phyloP scores from a whole-genome alignment of 2,888 invertebrate species.

The Caenorhabditis sp. region DNA sequence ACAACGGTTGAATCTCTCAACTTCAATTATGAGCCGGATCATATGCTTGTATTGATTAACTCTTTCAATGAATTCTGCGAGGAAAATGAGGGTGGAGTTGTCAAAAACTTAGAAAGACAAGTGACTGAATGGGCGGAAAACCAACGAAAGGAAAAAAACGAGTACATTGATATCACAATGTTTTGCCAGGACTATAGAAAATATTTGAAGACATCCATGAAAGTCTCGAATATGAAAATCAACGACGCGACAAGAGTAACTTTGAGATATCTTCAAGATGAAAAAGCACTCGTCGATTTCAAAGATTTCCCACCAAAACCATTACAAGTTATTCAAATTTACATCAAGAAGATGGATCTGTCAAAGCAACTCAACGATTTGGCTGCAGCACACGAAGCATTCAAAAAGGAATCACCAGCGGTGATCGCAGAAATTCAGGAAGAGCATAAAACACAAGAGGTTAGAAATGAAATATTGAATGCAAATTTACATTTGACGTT shows the following conservation, averaged over 20 bases:
- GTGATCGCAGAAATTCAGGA: background rate
- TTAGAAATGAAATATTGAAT: background rate
- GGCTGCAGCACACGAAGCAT: background rate
- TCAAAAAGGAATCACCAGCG: background rate
- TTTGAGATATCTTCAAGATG: background rate
- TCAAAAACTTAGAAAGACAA: background rate
- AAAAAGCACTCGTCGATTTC: background rate
- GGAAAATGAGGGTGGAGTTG: background rate
- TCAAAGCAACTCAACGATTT: background rate
- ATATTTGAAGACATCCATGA: background rate
- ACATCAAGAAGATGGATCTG: background rate
- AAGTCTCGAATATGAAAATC: background rate
- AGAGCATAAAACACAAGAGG: background rate
- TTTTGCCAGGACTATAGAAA: conserved; percentile 2
- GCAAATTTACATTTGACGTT: background rate
- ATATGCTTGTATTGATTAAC: background rate
- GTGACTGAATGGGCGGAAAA: conserved; percentile 4
- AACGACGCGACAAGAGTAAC: background rate
- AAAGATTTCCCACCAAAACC: conserved; percentile 3
- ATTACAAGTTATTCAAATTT: conserved; percentile 2
- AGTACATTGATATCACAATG: background rate
- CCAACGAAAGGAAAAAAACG: background rate
- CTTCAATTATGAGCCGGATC: conserved; percentile 2
- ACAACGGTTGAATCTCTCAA: background rate
- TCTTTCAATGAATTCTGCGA: background rate